Conservation (phyloP, 1,140 invertebrate genomes). For the Pogonomyrmex barbatus region DNA sequence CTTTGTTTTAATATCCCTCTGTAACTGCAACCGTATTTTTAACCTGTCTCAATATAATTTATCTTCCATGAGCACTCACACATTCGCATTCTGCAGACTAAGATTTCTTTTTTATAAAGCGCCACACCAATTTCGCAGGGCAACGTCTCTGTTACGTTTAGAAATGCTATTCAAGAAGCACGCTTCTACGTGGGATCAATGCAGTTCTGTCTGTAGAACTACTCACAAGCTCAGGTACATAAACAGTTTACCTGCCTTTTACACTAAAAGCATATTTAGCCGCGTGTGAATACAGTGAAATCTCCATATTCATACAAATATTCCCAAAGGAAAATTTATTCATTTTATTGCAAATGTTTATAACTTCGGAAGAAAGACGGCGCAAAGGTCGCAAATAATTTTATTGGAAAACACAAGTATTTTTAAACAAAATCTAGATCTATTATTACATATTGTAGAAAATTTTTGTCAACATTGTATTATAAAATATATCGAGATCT, state of each 20-base stretch:
- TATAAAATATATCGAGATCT: conserved; percentile 17
- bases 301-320: conserved; percentile 19
- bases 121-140: conserved; percentile 68
- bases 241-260: conserved; percentile 61
- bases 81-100: conserved; percentile 64
- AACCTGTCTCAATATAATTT: conserved; percentile 67
- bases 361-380: not conserved
- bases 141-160: conserved; percentile 78
- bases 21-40: conserved; percentile 85
- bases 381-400: not conserved
- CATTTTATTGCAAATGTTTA: not conserved
- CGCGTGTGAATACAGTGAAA: conserved; percentile 52
- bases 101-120: conserved; percentile 65
- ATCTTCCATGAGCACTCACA: conserved; percentile 65
- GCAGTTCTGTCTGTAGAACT: conserved; percentile 29
- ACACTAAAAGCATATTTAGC: conserved; percentile 51
- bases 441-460: not conserved
- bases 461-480: conserved; percentile 2
- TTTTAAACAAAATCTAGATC: not conserved
- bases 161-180: conserved; percentile 70
- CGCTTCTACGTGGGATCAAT: conserved; percentile 43
- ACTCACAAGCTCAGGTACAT: conserved; percentile 68
- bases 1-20: conserved; percentile 73
- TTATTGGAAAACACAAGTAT: not conserved
- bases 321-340: not conserved